Base-by-base conservation (phyloP, 2,888 invertebrate genomes). In the Allacma fusca region DNA sequence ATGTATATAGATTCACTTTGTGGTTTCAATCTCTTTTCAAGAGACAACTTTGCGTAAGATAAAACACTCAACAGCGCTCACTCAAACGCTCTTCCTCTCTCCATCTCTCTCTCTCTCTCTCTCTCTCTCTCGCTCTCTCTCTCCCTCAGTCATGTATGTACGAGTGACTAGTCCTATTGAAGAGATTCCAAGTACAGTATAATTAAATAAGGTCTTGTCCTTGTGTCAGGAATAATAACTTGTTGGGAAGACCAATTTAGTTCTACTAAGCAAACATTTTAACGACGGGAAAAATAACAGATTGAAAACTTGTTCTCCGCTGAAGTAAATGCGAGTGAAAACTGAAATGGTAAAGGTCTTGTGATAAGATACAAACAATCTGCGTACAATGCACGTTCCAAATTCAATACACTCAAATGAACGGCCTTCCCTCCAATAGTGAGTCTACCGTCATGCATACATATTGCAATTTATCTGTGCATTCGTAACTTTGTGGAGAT, bases 51-150 rank as follows among this genome's bases (percentile, higher is more conserved):
- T 50, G 9, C 2, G 50, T 50, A 50, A 50, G 50, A 50, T 50
- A 50, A 50, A 50, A 50, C 50, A 50, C 50, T 50, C 50, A 50
- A 50, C 50, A 16, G 50, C 50, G 50, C n/a, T 50, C 50, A 50
- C 50, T 50, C 50, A 50, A 13, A 19, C 9, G 16, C 50, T 50
- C 50, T 50, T 50, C n/a, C 50, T 16, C 50, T 50, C 9, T 12
- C 50, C 16, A 2, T 50, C n/a, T 16, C 16, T 50, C 34, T 34
- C 34, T 5, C 50, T 50, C 50, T 50, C 50, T 9, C 50, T 34
- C 34, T 9, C 34, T 7, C 9, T 9, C 34, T 7, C 50, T 9
- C 16, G 2, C 50, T 19, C 2, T 50, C n/a, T 50, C 50, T 16
- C 19, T 16, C 16, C 16, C 19, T 19, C 50, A 5, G 4, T 1